Evolutionary conservation across 2,888 invertebrate genomes (phyloP).

Genomic region (Falcaria lacertinaria): DNA sequence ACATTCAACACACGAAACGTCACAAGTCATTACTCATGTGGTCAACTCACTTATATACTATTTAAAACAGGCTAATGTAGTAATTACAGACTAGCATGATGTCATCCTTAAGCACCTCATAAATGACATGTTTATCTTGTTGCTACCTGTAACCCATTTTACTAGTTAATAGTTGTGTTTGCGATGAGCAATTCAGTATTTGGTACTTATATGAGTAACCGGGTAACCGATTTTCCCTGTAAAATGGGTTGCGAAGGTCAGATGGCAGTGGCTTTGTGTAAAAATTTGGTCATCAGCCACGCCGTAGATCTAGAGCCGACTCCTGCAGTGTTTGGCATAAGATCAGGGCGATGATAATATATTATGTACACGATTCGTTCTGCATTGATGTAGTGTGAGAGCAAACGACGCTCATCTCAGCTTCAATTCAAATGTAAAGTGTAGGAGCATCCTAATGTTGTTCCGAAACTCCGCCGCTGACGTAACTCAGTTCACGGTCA

Average conservation of each 20-base stretch:
- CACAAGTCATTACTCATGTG: slow-evolving; percentile 1
- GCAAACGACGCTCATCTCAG: slow-evolving; percentile 46
- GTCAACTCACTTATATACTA: slow-evolving; percentile 13
- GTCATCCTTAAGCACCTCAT: slow-evolving; percentile 37
- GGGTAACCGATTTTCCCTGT: no score
- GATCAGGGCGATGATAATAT: no score
- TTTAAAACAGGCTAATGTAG: slow-evolving; percentile 25
- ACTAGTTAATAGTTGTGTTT: no score
- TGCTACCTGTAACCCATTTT: slow-evolving; percentile 8
- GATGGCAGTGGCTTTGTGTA: no score
- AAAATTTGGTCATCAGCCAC: no score
- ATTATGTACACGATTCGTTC: no score
- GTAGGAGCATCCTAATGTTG: slow-evolving; percentile 65
- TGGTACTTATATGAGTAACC: no score
- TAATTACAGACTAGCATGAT: slow-evolving; percentile 35
- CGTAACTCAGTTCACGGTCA: slow-evolving; percentile 76
- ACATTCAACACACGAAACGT: neutral
- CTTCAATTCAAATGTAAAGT: slow-evolving; percentile 18
- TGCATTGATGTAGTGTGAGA: slow-evolving; percentile 17
- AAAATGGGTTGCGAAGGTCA: no score
- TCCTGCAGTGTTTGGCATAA: no score
- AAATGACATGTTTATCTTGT: slow-evolving; percentile 25
- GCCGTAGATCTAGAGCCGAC: no score
- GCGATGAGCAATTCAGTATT: no score
- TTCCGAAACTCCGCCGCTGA: slow-evolving; percentile 52